phyloP scores from a whole-genome alignment of 2,888 invertebrate genomes.

The Oligia latruncula region DNA sequence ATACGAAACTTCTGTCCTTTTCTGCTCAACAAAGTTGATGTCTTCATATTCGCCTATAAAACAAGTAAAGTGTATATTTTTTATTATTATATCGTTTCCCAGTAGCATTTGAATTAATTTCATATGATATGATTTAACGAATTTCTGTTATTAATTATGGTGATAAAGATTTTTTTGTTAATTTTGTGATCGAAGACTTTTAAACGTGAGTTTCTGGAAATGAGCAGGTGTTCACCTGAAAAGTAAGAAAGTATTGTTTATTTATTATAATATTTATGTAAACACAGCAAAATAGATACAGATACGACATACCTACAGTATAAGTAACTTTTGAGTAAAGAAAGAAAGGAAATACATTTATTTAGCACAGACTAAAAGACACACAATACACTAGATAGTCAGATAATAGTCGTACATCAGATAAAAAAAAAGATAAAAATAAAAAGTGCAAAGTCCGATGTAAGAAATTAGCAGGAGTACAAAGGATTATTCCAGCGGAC shows the following conservation, averaged over 20 bases:
- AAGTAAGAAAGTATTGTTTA: background rate
- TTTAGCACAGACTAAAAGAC: no score
- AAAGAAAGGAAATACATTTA: no score
- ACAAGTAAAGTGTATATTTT: conserved; percentile 67
- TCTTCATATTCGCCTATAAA: conserved; percentile 71
- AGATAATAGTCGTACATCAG: no score
- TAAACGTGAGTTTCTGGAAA: background rate
- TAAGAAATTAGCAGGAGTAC: no score
- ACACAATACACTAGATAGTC: no score
- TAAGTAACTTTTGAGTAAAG: no score
- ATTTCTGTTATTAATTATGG: conserved; percentile 42
- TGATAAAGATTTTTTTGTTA: conserved; percentile 28
- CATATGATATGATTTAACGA: conserved; percentile 55
- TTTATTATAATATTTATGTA: no score
- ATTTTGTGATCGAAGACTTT: conserved; percentile 19
- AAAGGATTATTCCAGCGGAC: no score
- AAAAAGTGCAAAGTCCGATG: no score
- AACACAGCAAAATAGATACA: no score
- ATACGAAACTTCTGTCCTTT: conserved; percentile 27
- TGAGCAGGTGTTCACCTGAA: background rate
- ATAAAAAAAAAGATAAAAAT: no score
- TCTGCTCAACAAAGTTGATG: conserved; percentile 49
- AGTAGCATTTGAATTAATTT: conserved; percentile 79
- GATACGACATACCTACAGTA: no score
- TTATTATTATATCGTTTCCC: conserved; percentile 70